Evolutionary conservation across 2,113 vertebrate species (phyloP).

Genomic region (Lycocorax pyrrhopterus): DNA sequence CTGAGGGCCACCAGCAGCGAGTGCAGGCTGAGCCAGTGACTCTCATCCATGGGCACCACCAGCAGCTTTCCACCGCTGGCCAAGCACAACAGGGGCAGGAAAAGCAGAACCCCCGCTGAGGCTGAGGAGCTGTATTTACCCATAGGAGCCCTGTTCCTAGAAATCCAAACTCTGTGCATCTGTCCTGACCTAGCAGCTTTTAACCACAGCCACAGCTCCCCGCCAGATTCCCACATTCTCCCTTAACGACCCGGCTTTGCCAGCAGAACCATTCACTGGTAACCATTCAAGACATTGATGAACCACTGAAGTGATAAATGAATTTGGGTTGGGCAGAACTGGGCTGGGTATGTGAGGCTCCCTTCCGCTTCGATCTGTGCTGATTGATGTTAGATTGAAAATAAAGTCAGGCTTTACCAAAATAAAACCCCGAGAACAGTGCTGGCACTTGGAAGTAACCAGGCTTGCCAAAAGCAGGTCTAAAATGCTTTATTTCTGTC

Average conservation of each 20-base stretch:
- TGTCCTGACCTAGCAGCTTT: neutral
- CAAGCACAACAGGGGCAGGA: neutral
- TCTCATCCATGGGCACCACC: constrained; percentile 82
- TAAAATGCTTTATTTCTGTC: neutral
- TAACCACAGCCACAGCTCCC: neutral
- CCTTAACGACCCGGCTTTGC: neutral
- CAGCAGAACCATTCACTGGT: neutral
- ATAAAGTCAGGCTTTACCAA: neutral
- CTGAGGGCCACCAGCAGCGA: constrained; percentile 68
- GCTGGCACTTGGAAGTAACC: neutral
- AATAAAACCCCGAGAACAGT: neutral
- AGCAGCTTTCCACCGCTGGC: constrained; percentile 69
- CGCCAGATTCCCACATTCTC: neutral
- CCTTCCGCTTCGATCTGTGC: neutral
- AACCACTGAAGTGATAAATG: neutral
- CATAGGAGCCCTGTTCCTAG: neutral
- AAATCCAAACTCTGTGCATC: neutral
- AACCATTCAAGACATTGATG: neutral
- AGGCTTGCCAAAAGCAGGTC: neutral
- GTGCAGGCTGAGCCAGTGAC: constrained; percentile 80
- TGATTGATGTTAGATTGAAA: neutral
- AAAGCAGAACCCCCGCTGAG: neutral
- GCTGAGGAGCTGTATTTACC: neutral
- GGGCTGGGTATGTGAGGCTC: neutral
- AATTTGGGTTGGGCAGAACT: neutral